Evolutionary conservation across 2,888 invertebrate species (phyloP), one percentile per base, ranked within the genome.

Genomic region (Sylvicola cinctus): DNA sequence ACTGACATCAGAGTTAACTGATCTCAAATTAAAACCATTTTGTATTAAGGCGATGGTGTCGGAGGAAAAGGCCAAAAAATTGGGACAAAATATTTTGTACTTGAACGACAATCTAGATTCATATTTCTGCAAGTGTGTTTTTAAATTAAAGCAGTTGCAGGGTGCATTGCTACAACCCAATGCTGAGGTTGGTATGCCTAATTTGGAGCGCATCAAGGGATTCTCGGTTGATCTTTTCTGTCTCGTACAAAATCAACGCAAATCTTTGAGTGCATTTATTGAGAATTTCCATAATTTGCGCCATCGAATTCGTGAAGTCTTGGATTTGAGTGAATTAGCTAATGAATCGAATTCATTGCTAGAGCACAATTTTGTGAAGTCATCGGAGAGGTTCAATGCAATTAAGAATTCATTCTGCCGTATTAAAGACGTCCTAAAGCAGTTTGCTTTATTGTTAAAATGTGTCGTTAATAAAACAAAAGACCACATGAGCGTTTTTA

Each of bases 141-240:
- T 54, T 37, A 55, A 57, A 38, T 35, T 56, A 25, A 53, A 55
- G 39, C 43, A 55, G 2, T 40, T 58, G 16, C 51, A 51, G 32
- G 57, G 55, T 33, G 46, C 50, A 3, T 49, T 58, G 49, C 30
- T 68, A 28, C 66, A 70, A 2, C 79, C 81, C 0, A 70, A 77
- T 16, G 66, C 74, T 43, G 90, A 91, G 45, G 56, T 93, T 31
- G 84, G 85, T 1, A 59, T 72, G 2, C 74, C 71, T 32, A 81
- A 83, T 45, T 69, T 83, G 33, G 87, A 90, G 45, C 66, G 88
- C 33, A 80, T 87, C 46, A 74, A 74, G 52, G 95, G 95, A 31
- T 88, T 77, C 50, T 68, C 81, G 0, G 68, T 74, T 13, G 79
- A 90, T 46, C 58, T 91, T 29, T 64, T 83, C 65, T 57, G 69